A percentile compares a stretch with the other conserved stretches of the same genome.
Conservation (phyloP, 2,888 invertebrate genomes). For the Elysia crispata region DNA sequence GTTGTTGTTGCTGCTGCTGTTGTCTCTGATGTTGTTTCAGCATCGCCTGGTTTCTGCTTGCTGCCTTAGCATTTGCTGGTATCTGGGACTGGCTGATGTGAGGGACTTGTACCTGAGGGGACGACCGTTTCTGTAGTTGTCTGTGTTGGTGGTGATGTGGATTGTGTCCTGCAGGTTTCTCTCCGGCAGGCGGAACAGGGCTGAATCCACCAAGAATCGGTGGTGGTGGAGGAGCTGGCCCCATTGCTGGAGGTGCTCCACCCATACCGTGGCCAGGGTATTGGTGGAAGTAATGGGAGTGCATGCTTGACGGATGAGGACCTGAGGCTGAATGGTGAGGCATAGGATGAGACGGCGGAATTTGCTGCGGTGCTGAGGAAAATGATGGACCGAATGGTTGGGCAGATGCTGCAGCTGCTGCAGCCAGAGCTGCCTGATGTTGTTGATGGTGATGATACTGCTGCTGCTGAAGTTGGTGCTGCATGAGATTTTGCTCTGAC, state of each 20-base stretch:
- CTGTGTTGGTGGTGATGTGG: constrained; percentile 44
- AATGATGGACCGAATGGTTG: no score
- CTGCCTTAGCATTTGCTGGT: constrained; percentile 70
- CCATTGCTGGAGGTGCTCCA: no score
- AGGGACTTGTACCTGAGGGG: constrained; percentile 76
- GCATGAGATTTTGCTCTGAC: constrained; percentile 49
- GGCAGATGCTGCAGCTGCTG: constrained; percentile 1
- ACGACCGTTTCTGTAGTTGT: constrained; percentile 60
- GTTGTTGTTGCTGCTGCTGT: constrained; percentile 53
- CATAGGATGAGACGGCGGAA: no score
- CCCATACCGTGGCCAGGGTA: background rate
- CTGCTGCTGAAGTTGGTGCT: constrained; percentile 48
- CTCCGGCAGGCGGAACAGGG: constrained; percentile 47
- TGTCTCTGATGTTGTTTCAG: constrained; percentile 54
- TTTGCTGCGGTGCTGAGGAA: no score
- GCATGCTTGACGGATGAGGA: background rate
- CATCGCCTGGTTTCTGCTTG: constrained; percentile 62
- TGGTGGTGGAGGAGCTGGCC: background rate
- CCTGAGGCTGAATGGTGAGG: background rate
- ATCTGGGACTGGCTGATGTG: constrained; percentile 76
- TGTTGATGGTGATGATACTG: constrained; percentile 51
- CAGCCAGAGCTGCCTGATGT: constrained; percentile 30
- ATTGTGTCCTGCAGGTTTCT: constrained; percentile 30
- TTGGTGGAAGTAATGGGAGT: constrained; percentile 37
- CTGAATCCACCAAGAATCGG: constrained; percentile 40